Conservation (phyloP, 1,140 invertebrate genomes). For the Brachionus manjavacas region DNA sequence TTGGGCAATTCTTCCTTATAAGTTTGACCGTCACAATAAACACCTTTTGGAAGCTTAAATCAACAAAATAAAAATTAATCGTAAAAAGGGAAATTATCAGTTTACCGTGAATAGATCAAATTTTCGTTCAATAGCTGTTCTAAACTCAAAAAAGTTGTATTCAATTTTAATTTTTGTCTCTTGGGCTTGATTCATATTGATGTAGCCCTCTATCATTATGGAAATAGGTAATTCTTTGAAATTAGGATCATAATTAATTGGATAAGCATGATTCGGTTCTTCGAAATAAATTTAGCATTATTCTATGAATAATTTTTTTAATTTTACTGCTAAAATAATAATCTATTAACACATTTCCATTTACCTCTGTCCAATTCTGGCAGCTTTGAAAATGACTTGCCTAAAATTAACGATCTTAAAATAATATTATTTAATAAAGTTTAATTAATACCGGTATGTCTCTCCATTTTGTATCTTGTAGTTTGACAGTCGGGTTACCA, state of each 20-base stretch:
- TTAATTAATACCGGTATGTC: slow-evolving; percentile 4
- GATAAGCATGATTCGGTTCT: neutral
- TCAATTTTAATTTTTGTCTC: slow-evolving; percentile 8
- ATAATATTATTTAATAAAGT: neutral
- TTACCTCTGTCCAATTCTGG: slow-evolving; percentile 32
- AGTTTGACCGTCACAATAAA: slow-evolving; percentile 36
- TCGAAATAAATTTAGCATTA: neutral
- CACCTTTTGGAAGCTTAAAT: slow-evolving; percentile 16
- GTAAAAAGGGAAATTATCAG: neutral
- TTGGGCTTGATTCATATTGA: neutral
- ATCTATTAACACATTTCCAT: slow-evolving; percentile 34
- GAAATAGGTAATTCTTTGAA: slow-evolving; percentile 9
- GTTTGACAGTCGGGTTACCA: neutral
- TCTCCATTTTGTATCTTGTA: neutral
- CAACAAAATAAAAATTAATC: neutral
- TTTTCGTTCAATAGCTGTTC: slow-evolving; percentile 1
- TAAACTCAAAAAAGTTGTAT: slow-evolving; percentile 41
- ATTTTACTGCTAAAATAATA: slow-evolving; percentile 34
- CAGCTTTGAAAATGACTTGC: slow-evolving; percentile 34
- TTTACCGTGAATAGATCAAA: slow-evolving; percentile 6
- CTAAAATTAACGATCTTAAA: neutral
- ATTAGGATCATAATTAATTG: neutral
- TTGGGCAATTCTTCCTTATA: slow-evolving; percentile 8
- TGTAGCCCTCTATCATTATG: neutral
- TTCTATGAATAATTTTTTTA: neutral